Evolutionary conservation across 2,113 vertebrate genomes (phyloP).

Genomic region (Coptodon rendalli): DNA sequence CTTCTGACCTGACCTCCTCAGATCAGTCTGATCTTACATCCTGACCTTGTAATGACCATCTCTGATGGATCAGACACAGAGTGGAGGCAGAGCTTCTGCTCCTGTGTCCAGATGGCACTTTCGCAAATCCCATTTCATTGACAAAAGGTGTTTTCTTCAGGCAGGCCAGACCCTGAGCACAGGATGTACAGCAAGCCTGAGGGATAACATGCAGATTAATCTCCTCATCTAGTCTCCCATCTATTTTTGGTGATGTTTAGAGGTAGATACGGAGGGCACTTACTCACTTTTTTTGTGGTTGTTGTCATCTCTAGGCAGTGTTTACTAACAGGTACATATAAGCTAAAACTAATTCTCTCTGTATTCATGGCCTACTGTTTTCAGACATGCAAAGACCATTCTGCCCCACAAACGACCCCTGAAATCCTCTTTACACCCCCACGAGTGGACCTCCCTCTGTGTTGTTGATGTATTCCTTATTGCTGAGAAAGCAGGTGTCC

Average conservation of each 20-base stretch:
- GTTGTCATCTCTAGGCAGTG: neutral
- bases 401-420: neutral
- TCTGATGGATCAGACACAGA: neutral
- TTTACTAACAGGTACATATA: neutral
- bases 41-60: neutral
- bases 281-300: neutral
- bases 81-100: neutral
- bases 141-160: slow-evolving; percentile 56
- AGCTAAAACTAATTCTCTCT: neutral
- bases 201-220: slow-evolving; percentile 36
- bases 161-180: slow-evolving; percentile 1
- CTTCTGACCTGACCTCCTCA: neutral
- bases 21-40: neutral
- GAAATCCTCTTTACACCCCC: slow-evolving; percentile 27
- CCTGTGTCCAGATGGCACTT: slow-evolving; percentile 55
- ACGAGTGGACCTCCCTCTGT: slow-evolving; percentile 15
- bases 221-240: neutral
- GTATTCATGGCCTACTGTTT: neutral
- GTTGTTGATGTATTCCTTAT: slow-evolving; percentile 7
- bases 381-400: slow-evolving; percentile 25
- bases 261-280: neutral
- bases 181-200: slow-evolving; percentile 29
- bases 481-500: slow-evolving; percentile 47
- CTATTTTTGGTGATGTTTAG: slow-evolving; percentile 6
- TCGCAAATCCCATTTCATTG: slow-evolving; percentile 52